Percentiles rank a stretch among this genome's conserved stretches.
Evolutionary conservation across 2,113 vertebrate genomes (phyloP).

Genomic region (Capreolus pygargus): DNA sequence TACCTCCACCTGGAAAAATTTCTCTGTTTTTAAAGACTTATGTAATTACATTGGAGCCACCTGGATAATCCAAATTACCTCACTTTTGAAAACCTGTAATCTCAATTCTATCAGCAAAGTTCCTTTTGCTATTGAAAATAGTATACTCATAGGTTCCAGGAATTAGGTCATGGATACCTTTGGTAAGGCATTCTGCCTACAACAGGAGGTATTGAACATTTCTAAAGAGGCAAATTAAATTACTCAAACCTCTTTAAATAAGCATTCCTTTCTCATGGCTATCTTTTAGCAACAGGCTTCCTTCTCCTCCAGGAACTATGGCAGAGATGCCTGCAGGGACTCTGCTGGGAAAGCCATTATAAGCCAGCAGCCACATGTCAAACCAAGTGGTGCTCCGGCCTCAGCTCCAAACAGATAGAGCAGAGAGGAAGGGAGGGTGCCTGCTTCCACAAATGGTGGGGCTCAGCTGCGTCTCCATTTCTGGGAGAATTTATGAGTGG

Average conservation of each 20-base stretch:
- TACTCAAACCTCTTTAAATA: constrained; percentile 36
- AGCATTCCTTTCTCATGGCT: constrained; percentile 15
- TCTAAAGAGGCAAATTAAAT: constrained; percentile 36
- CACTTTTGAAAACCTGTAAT: neutral
- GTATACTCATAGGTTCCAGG: neutral
- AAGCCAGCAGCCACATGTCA: constrained; percentile 33
- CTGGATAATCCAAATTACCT: neutral
- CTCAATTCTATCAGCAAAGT: neutral
- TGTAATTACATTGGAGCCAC: neutral
- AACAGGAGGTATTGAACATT: neutral
- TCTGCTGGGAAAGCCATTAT: constrained; percentile 34
- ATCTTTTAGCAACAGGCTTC: neutral
- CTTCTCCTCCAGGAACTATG: constrained; percentile 33
- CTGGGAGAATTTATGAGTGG: constrained; percentile 75
- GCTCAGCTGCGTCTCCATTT: constrained; percentile 70
- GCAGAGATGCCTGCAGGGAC: constrained; percentile 36
- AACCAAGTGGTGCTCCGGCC: neutral
- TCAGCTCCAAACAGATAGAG: constrained; percentile 7
- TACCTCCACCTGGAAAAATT: neutral
- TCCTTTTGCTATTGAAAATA: neutral
- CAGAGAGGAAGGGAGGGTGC: neutral
- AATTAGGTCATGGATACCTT: neutral
- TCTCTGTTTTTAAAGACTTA: neutral
- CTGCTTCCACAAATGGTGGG: constrained; percentile 38
- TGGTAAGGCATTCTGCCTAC: neutral